Base-by-base conservation (phyloP, 2,797 vertebrate species). In the Anniella stebbinsi region DNA sequence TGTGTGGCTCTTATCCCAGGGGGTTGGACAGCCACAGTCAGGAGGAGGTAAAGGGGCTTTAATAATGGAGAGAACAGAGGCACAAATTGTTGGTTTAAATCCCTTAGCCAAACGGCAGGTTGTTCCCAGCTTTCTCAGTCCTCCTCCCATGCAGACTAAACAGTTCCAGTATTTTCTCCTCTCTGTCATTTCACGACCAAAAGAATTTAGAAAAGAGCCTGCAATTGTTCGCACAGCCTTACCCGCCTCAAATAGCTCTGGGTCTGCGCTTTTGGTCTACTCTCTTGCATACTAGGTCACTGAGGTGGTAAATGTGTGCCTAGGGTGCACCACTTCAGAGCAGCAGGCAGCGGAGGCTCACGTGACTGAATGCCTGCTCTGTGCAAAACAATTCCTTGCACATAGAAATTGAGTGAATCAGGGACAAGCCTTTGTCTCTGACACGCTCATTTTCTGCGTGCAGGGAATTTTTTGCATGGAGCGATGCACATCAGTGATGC, bases 71-170 rank as follows among this genome's bases (percentile, higher is more conserved):
- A 51, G 80, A n/a, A 92, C 89, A 95, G 83, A 92, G 93, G 92
- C 60, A 23, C 69, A 41, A 57, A 54, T 80, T 86, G 86, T 87
- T 67, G 90, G 83, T 77, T 72, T 83, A 76, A 69, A 82, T 38
- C 83, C 90, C 89, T 89, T 93, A 88, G 86, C 86, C 94, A 69
- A 93, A 88, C 38, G 0, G 4, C 0, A 73, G 25, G 66, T 28
- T 12, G 13, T 88, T 1, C 38, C 51, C 66, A 92, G 87, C 41
- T 60, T 77, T 87, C 80, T 60, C 87, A 87, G 92, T 90, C 91
- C 94, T 93, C 92, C 93, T 89, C 82, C 94, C 89, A 70, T 87
- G 54, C 90, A 95, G 92, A 94, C 94, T 95, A 92, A 96, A 94
- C 93, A 94, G 91, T 93, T 92, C 73, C 89, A 66, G 1, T 84